Evolutionary conservation across 2,797 vertebrate genomes (phyloP).

Genomic region (Tenualosa thibaudeaui): DNA sequence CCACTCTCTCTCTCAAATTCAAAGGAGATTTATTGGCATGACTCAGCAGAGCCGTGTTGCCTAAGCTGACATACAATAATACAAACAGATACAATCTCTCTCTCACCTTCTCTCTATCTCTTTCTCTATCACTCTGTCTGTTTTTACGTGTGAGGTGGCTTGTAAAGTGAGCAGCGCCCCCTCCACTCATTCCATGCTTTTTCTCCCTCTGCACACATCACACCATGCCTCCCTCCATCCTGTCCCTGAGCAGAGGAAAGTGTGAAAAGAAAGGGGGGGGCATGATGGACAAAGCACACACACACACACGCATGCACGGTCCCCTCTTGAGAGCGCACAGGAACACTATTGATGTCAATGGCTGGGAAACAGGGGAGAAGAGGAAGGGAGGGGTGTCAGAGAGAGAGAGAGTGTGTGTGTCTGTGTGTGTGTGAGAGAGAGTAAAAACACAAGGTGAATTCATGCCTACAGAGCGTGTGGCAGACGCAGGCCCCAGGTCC

Average conservation of each 20-base stretch:
- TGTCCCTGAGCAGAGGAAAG: neutral
- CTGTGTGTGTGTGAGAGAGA: neutral
- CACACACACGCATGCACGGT: neutral
- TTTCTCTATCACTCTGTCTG: slow-evolving; percentile 15
- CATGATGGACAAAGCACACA: slow-evolving; percentile 21
- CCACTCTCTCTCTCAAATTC: neutral
- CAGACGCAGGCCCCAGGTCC: neutral
- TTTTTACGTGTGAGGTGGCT: neutral
- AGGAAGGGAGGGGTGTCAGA: neutral
- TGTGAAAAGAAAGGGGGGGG: slow-evolving; percentile 19
- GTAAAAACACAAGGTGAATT: slow-evolving; percentile 38
- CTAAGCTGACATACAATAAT: neutral
- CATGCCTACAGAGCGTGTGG: neutral
- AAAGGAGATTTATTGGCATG: no score
- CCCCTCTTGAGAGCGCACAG: slow-evolving; percentile 24
- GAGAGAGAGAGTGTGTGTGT: neutral
- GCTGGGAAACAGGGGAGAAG: neutral
- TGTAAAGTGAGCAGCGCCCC: neutral
- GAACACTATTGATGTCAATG: slow-evolving; percentile 25
- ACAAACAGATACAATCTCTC: no score
- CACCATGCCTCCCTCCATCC: neutral
- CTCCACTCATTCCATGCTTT: neutral
- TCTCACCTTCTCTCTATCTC: neutral
- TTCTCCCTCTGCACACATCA: neutral
- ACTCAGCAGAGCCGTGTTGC: no score